Evolutionary conservation across 2,888 invertebrate species (phyloP), one percentile per base, ranked within the genome.

Genomic region (Cataglyphis cursor): DNA sequence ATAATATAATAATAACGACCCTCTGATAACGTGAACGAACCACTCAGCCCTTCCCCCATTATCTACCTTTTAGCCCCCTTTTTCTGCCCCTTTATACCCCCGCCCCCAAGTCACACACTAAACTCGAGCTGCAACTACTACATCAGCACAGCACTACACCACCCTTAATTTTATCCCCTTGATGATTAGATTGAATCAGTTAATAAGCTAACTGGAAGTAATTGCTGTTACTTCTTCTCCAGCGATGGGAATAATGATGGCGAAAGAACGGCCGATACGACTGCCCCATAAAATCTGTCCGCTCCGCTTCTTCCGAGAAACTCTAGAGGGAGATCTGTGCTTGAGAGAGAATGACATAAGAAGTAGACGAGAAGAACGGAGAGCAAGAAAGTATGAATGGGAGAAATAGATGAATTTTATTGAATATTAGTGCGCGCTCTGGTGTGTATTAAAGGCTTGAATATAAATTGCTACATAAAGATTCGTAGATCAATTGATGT

Each of bases 301-400:
- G 92, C 92, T 94, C 93, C 93, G 92, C 92, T 93, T 92, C 93
- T 93, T 93, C 93, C 93, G 93, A 93, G 84, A 90, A 88, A 92
- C 90, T 89, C 89, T 76, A 76, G 89, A 88, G 86, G 88, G 87
- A 89, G 24, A 86, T 88, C 85, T 90, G 87, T 91, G 85, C 89
- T 91, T 89, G 83, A 86, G 84, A 83, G 61, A 82, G 85, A 88
- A 70, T 81, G 85, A 85, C 76, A 38, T 73, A 87, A 75, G 81
- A 72, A 84, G 84, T 66, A 76, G 78, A 73, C 61, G 74, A 65
- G 44, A 62, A 38, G 66, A 59, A 82, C 61, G 70, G 68, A 73
- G 82, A 85, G 48, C 65, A 41, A 64, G 48, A 48, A 44, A 62
- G 59, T 61, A 75, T 35, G 76, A 35, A 74, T 76, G 48, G 54